Conservation (phyloP, 1,140 invertebrate species). For the Eciton burchellii region DNA sequence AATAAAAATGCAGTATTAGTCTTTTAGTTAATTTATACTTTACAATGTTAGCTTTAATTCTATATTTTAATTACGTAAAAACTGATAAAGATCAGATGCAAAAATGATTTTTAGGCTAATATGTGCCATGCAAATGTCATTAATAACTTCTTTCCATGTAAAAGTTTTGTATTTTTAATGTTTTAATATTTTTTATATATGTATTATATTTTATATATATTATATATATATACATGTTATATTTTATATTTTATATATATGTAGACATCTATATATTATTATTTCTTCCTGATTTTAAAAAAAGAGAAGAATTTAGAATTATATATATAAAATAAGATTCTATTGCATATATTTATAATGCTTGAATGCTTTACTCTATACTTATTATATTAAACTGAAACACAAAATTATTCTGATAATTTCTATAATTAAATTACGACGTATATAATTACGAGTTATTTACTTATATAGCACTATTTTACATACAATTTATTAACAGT, state of each 20-base stretch:
- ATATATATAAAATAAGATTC: not conserved
- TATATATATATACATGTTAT: too few species aligned
- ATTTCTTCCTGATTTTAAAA: slow-evolving; percentile 9
- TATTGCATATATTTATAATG: not conserved
- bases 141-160: slow-evolving; percentile 31
- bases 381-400: not conserved
- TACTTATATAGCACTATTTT: slow-evolving; percentile 31
- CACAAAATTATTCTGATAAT: slow-evolving; percentile 13
- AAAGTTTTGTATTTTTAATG: slow-evolving; percentile 10
- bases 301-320: not conserved
- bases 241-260: too few species aligned
- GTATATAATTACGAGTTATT: slow-evolving; percentile 1
- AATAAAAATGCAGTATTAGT: slow-evolving; percentile 1
- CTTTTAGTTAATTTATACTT: slow-evolving; percentile 20
- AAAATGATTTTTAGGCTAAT: slow-evolving; percentile 8
- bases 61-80: not conserved
- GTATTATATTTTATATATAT: too few species aligned
- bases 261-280: too few species aligned
- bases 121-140: slow-evolving; percentile 35
- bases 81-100: not conserved
- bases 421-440: slow-evolving; percentile 37
- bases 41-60: not conserved
- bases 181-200: not conserved
- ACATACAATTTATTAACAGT: slow-evolving; percentile 39
- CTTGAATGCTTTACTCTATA: slow-evolving; percentile 2